Evolutionary conservation across 2,888 invertebrate species (phyloP).

Genomic region (Trissonchulus sp.): DNA sequence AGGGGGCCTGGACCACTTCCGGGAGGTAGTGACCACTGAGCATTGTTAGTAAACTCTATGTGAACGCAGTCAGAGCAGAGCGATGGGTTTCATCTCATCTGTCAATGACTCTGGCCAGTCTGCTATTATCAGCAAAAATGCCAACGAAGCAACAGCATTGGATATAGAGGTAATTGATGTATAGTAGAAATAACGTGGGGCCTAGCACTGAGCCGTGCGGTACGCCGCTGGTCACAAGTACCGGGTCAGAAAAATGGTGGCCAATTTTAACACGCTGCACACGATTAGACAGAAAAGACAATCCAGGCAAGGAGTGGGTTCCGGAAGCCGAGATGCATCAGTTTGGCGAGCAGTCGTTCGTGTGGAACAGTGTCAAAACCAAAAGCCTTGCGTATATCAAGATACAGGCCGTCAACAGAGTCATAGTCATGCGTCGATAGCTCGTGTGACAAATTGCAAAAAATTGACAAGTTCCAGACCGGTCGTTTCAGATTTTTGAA

Average conservation of each 20-base stretch:
- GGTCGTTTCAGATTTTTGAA: background rate
- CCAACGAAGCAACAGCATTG: background rate
- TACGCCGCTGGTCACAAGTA: background rate
- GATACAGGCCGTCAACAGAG: background rate
- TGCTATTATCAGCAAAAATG: background rate
- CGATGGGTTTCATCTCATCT: too few relatives aligned
- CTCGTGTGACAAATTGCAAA: background rate
- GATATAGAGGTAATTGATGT: background rate
- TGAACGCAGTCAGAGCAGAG: background rate
- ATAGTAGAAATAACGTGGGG: background rate
- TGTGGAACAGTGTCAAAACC: too few relatives aligned
- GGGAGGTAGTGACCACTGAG: background rate
- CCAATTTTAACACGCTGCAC: too few relatives aligned
- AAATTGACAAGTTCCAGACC: background rate
- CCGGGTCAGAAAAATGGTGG: too few relatives aligned
- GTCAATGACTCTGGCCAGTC: background rate
- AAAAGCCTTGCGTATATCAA: background rate
- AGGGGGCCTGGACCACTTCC: background rate
- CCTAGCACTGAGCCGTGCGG: background rate
- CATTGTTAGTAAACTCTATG: background rate
- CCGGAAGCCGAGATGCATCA: background rate
- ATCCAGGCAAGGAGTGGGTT: slow-evolving; percentile 11
- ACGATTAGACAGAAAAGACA: too few relatives aligned
- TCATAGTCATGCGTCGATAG: background rate
- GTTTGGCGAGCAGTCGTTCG: background rate